phyloP scores from a whole-genome alignment of 2,888 invertebrate genomes.

The Drosophila setosimentum region DNA sequence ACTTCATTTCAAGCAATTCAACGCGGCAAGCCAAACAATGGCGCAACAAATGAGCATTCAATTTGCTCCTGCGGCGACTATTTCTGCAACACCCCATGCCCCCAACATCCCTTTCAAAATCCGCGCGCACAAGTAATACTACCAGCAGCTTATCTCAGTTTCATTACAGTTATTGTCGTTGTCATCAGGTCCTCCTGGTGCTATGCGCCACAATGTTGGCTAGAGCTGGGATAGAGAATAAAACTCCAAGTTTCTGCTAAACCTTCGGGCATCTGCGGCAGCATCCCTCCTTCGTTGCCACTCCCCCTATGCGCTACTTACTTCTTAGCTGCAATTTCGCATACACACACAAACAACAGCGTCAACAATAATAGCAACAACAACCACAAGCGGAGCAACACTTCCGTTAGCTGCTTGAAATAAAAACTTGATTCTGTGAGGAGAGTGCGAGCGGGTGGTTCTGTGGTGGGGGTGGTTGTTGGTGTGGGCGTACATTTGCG shows the following conservation, averaged over 20 bases:
- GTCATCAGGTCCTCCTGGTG: conserved; percentile 68
- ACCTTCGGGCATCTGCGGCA: conserved; percentile 42
- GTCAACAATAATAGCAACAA: conserved; percentile 21
- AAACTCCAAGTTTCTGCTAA: conserved; percentile 47
- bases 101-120: background rate
- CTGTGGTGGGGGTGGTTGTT: background rate
- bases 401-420: conserved; percentile 78
- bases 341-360: conserved; percentile 27
- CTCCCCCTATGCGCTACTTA: conserved; percentile 32
- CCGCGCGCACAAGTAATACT: conserved; percentile 12
- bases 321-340: conserved; percentile 67
- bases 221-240: conserved; percentile 48
- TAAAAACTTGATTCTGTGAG: conserved; percentile 73
- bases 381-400: conserved; percentile 54
- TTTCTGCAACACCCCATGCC: background rate
- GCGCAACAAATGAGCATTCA: conserved; percentile 76
- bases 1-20: conserved; percentile 64
- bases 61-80: conserved; percentile 58
- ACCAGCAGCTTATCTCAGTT: conserved; percentile 73
- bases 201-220: conserved; percentile 75
- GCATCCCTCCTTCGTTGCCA: background rate
- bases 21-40: conserved; percentile 59
- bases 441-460: conserved; percentile 4
- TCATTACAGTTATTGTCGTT: conserved; percentile 81
- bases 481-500: conserved; percentile 7